These are phyloP conservation scores for Buathra laborator DNA, from an alignment of 2,888 invertebrate species.

Conservation along the genomic window DNA sequence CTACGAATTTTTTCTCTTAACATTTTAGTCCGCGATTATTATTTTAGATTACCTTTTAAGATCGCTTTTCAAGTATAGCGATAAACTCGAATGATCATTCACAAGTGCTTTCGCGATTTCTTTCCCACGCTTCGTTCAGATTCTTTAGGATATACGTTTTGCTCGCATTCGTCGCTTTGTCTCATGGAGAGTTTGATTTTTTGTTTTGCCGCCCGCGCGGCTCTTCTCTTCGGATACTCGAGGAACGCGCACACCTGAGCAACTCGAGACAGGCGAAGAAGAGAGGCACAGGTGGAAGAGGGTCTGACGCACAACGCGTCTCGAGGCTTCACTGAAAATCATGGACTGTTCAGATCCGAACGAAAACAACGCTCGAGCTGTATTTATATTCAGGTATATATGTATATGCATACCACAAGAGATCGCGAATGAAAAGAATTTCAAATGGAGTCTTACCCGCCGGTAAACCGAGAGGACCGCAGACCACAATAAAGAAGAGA, in stretches of 20 bases:
- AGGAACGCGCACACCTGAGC: slow-evolving; percentile 36
- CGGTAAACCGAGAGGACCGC: slow-evolving; percentile 46
- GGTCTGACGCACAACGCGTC: slow-evolving; percentile 37
- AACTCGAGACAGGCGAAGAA: slow-evolving; percentile 26
- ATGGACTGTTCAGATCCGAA: not conserved
- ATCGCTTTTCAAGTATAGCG: not conserved
- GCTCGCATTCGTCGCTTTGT: slow-evolving; percentile 45
- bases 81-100: not conserved
- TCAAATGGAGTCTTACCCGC: slow-evolving; percentile 18
- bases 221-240: slow-evolving; percentile 3
- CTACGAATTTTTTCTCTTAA: too few species aligned
- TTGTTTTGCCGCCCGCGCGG: slow-evolving; percentile 15
- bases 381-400: slow-evolving; percentile 63
- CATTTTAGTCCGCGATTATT: too few species aligned
- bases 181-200: slow-evolving; percentile 27
- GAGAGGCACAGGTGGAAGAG: slow-evolving; percentile 59
- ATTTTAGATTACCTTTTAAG: not conserved
- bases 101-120: not conserved
- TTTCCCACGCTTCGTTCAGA: slow-evolving; percentile 39
- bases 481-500: slow-evolving; percentile 36
- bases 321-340: slow-evolving; percentile 32
- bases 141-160: slow-evolving; percentile 11
- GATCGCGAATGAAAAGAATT: slow-evolving; percentile 59
- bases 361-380: slow-evolving; percentile 28
- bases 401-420: slow-evolving; percentile 41